These are phyloP conservation scores for Calidris pugnax DNA, from an alignment of 2,113 vertebrate species.

Conservation along the genomic window DNA sequence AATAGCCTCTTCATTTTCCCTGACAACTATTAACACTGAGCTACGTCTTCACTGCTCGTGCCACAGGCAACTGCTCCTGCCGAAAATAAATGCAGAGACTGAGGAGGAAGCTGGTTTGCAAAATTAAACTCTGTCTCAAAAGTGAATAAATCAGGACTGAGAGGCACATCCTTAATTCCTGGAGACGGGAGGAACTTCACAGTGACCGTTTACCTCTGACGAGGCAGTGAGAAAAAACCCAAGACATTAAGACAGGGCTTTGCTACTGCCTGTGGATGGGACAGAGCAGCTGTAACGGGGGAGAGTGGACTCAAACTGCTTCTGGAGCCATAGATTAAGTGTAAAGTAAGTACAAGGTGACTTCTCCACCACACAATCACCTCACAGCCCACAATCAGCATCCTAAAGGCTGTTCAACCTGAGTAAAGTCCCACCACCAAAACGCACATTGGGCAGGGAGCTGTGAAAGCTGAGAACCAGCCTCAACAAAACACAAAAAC, in stretches of 20 bases:
- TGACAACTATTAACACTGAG: conserved; percentile 60
- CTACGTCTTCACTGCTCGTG: not conserved
- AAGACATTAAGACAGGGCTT: not conserved
- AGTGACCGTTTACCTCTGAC: not conserved
- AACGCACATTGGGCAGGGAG: not conserved
- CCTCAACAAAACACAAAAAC: not conserved
- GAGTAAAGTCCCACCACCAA: not conserved
- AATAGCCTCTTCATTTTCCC: conserved; percentile 63
- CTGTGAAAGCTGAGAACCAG: not conserved
- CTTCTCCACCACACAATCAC: not conserved
- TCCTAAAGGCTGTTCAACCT: not conserved
- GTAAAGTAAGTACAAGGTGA: not conserved
- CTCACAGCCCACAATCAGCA: not conserved
- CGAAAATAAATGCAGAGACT: conserved; percentile 27
- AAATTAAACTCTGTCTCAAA: conserved; percentile 47
- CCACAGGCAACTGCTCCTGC: conserved; percentile 13
- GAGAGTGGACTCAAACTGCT: not conserved
- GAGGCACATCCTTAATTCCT: not conserved
- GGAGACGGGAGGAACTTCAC: not conserved
- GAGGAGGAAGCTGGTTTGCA: not conserved
- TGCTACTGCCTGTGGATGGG: not conserved
- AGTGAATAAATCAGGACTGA: conserved; percentile 29
- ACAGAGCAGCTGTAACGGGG: not conserved
- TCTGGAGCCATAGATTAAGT: not conserved
- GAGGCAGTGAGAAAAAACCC: not conserved